Evolutionary conservation across 30 jellyfish, hydroid and myxozoan species (phyloP).

Genomic region (Cassiopea xamachana): DNA sequence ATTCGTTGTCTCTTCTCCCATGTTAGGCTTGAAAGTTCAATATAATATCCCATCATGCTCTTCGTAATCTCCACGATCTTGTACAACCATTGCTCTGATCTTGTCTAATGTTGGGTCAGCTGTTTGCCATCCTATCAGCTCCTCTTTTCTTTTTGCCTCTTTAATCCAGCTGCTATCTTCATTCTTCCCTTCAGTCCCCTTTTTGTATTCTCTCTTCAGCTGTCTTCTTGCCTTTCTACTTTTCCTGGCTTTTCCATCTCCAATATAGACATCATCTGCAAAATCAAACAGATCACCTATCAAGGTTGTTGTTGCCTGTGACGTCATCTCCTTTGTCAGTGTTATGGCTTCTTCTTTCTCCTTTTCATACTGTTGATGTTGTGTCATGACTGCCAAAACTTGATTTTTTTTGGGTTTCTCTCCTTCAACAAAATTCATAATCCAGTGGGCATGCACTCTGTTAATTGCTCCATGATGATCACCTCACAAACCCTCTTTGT

Average conservation of each 20-base stretch:
- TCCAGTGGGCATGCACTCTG: constrained; percentile 9
- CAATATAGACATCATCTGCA: not conserved
- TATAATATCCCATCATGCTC: not conserved
- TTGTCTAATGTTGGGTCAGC: not conserved
- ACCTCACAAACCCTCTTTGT: not conserved
- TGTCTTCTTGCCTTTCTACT: not conserved
- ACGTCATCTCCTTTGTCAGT: not conserved
- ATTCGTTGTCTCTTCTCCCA: not conserved
- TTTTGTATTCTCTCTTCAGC: not conserved
- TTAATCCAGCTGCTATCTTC: not conserved
- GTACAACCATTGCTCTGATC: not conserved
- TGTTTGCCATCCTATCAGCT: not conserved
- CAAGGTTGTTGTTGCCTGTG: not conserved
- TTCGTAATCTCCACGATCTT: not conserved
- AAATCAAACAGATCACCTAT: not conserved
- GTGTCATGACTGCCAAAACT: not conserved
- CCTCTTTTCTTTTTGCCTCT: not conserved
- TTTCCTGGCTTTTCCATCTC: not conserved
- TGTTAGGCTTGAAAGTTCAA: not conserved
- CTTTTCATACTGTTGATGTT: not conserved
- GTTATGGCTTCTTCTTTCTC: not conserved
- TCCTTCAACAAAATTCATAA: constrained; percentile 1
- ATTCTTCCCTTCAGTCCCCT: not conserved
- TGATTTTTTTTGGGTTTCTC: not conserved
- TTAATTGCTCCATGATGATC: not conserved